A percentile compares a stretch with the other conserved stretches of the same genome.
phyloP scores from a whole-genome alignment of 2,888 invertebrate genomes.

The Synanthedon myopaeformis region DNA sequence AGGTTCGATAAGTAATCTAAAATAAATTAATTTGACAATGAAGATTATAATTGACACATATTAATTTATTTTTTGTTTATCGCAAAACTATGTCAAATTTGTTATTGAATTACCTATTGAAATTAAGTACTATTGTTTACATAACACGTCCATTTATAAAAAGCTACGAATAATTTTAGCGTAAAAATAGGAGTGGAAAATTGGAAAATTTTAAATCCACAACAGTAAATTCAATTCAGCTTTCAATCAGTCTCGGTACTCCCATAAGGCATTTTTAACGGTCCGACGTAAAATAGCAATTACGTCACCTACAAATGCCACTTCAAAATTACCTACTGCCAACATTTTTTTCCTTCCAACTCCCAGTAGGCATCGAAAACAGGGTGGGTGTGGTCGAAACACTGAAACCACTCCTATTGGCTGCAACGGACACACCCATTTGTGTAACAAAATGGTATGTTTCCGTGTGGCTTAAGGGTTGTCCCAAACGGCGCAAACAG shows the following conservation, averaged over 20 bases:
- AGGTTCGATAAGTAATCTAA: no score
- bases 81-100: no score
- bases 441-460: slow-evolving; percentile 48
- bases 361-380: slow-evolving; percentile 68
- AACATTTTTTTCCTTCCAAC: slow-evolving; percentile 57
- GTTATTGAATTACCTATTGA: no score
- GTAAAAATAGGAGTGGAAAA: neutral
- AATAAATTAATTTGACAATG: no score
- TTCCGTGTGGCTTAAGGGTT: slow-evolving; percentile 20
- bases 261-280: neutral
- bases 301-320: slow-evolving; percentile 54
- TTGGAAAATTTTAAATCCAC: neutral
- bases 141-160: no score
- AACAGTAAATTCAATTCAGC: neutral
- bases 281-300: slow-evolving; percentile 18
- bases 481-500: slow-evolving; percentile 33
- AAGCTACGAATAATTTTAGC: no score
- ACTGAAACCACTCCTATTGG: slow-evolving; percentile 52
- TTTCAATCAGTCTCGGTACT: neutral
- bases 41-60: no score
- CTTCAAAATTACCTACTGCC: slow-evolving; percentile 61
- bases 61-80: no score
- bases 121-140: no score
- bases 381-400: slow-evolving; percentile 51
- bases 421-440: slow-evolving; percentile 45